A percentile compares a stretch with the other conserved stretches of the same genome.
These are phyloP conservation scores for Agriotes lineatus DNA, from an alignment of 2,888 invertebrate genomes.

Conservation along the genomic window DNA sequence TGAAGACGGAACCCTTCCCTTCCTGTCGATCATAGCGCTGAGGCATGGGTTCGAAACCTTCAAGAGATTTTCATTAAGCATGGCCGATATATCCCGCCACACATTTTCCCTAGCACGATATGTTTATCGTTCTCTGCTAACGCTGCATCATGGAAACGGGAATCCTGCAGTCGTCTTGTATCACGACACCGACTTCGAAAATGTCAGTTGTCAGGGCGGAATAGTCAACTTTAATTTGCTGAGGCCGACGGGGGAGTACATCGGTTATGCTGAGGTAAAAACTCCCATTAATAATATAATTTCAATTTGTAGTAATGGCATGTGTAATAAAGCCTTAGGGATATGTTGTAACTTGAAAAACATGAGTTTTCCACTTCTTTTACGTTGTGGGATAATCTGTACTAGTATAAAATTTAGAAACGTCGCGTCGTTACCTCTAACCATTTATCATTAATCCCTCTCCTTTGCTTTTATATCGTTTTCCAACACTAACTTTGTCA, in stretches of 20 bases:
- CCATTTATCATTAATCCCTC: too few species aligned
- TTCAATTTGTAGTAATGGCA: too few species aligned
- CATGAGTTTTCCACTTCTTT: too few species aligned
- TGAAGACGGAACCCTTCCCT: slow-evolving; percentile 95
- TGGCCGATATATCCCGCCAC: slow-evolving; percentile 78
- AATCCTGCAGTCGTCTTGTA: slow-evolving; percentile 78
- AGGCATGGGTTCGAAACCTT: slow-evolving; percentile 86
- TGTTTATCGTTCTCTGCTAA: slow-evolving; percentile 73
- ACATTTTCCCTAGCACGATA: slow-evolving; percentile 83
- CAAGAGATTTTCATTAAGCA: slow-evolving; percentile 73
- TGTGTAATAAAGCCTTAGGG: too few species aligned
- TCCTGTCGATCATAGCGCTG: slow-evolving; percentile 85
- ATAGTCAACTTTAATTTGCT: slow-evolving; percentile 91
- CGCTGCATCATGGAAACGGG: slow-evolving; percentile 80
- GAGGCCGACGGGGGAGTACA: slow-evolving; percentile 80
- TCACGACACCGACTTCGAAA: slow-evolving; percentile 77
- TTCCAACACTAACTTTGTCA: too few species aligned
- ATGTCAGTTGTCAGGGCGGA: slow-evolving; percentile 79
- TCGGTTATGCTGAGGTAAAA: slow-evolving; percentile 89
- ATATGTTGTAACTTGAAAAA: too few species aligned
- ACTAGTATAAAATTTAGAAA: too few species aligned
- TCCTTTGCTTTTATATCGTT: too few species aligned
- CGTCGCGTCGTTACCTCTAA: too few species aligned
- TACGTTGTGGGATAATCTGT: too few species aligned
- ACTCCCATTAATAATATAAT: too few species aligned